Base-by-base conservation (phyloP, 1,140 invertebrate species). In the Drosophila repleta region DNA sequence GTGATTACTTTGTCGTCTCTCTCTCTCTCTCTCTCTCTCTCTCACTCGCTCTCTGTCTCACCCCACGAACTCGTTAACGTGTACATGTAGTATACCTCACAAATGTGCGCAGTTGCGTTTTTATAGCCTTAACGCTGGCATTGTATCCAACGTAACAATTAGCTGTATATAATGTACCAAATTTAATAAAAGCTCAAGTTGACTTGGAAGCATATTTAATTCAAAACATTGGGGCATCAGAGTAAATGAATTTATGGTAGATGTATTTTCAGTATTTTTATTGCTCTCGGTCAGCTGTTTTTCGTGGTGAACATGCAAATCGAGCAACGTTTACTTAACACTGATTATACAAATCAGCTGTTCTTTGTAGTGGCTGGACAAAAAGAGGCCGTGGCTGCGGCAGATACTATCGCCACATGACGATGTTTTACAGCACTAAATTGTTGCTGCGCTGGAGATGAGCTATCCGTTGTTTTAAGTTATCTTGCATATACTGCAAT, bases 1-100 rank as follows among this genome's bases (percentile, higher is more conserved):
- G 80, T 84, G 67, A 85, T 76, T 84, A 57, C 58, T 85, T 79
- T 71, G 61, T 43, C 67, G 80, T 79, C 63, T 76, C 69, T 81
- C 74, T 61, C 66, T 63, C 67, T 76, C 63, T 48, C 51, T 39
- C 46, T 17, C 17, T 56, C 13, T 41, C 11, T 52, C 26, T 32
- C 8, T 20, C n/a, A n/a, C 46, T 17, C 17, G 41, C 13, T 41
- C 11, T 52, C 26, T 32, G 3, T 20, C 11, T 21, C 45, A 21
- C n/a, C 5, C 29, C 2, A 20, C n/a, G 35, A 58, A 58, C 24
- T 11, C 32, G 2, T 18, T 18, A 57, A 45, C n/a, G 37, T 24
- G 53, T 74, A 70, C 49, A 61, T 67, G 55, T 45, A 8, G 20
- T 20, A 41, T 32, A 43, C 43, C 17, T 49, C 21, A 18, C 35